phyloP scores from a whole-genome alignment of 2,113 vertebrate genomes.

The Felis chaus region DNA sequence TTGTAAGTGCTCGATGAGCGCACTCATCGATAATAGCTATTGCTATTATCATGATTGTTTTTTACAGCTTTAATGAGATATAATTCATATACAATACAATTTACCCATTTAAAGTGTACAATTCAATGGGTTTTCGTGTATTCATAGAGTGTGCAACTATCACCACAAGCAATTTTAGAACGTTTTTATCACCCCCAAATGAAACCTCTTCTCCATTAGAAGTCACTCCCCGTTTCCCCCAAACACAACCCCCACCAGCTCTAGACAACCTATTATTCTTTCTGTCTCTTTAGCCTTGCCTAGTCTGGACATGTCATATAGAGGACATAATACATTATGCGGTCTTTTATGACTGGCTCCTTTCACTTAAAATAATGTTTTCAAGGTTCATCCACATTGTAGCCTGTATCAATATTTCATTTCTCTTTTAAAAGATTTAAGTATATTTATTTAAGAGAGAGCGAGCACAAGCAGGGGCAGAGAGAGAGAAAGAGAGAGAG shows the following conservation, averaged over 20 bases:
- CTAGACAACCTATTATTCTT: neutral
- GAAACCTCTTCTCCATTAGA: neutral
- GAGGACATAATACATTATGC: neutral
- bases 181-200: neutral
- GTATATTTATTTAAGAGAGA: no score
- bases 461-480: no score
- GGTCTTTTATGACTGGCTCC: neutral
- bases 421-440: neutral
- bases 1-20: neutral
- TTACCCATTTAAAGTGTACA: neutral
- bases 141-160: neutral
- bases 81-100: neutral
- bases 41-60: neutral
- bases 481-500: no score
- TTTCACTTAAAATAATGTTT: neutral
- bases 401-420: neutral
- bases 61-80: neutral
- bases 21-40: neutral
- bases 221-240: neutral
- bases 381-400: neutral
- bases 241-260: neutral
- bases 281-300: neutral
- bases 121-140: neutral
- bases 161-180: neutral
- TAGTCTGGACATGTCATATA: neutral